These are phyloP conservation scores for Eclectus roratus DNA, from an alignment of 2,113 vertebrate species.

Conservation along the genomic window DNA sequence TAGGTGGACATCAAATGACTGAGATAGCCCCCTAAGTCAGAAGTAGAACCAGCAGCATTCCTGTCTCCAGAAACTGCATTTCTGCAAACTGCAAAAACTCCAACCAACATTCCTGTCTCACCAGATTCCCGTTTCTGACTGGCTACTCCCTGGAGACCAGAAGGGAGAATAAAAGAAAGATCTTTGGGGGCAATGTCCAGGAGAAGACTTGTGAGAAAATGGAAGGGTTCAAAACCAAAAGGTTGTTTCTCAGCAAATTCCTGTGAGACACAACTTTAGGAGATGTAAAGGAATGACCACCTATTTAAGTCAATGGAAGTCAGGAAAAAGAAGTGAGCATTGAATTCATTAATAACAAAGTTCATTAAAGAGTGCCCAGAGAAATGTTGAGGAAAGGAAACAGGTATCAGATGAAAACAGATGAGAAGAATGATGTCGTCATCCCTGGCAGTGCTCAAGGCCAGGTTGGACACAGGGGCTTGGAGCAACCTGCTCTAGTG, in stretches of 20 bases:
- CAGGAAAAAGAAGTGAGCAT: not conserved
- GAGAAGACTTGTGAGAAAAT: not conserved
- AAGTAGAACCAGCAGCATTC: not conserved
- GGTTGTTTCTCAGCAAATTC: not conserved
- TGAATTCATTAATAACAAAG: not conserved
- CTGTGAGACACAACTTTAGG: not conserved
- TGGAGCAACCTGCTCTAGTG: not conserved
- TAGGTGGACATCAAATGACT: not conserved
- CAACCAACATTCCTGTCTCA: not conserved
- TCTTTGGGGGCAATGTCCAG: not conserved
- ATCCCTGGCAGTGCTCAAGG: not conserved
- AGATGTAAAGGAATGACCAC: not conserved
- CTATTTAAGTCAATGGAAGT: not conserved
- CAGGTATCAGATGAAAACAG: not conserved
- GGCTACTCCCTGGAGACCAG: not conserved
- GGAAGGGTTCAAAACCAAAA: not conserved
- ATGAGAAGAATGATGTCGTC: not conserved
- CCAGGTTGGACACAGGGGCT: not conserved
- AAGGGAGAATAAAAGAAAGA: not conserved
- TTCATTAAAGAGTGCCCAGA: not conserved
- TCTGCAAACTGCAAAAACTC: not conserved
- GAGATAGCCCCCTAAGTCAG: not conserved
- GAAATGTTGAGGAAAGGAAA: not conserved
- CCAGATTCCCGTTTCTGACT: not conserved
- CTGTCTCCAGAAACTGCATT: not conserved